phyloP scores from a whole-genome alignment of 2,113 vertebrate species.

The Xiphias gladius region DNA sequence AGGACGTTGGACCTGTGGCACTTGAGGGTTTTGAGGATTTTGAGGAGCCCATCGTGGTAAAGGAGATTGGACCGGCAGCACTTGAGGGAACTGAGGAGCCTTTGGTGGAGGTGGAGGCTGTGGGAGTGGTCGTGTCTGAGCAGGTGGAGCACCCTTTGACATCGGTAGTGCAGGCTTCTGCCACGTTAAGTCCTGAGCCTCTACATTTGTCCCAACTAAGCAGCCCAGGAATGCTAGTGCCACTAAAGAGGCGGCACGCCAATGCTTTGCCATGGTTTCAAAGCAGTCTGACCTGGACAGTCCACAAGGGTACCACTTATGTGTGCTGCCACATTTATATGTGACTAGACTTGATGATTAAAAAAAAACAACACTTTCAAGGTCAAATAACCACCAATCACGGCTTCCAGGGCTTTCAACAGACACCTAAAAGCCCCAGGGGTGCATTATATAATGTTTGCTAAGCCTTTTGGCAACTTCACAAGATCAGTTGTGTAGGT shows the following conservation, averaged over 20 bases:
- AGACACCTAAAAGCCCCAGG: background rate
- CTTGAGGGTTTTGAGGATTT: no score
- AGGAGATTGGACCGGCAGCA: background rate
- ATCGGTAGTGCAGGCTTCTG: background rate
- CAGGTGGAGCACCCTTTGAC: background rate
- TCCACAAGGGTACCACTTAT: constrained; percentile 23
- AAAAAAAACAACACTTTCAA: constrained; percentile 56
- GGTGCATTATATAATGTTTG: constrained; percentile 2
- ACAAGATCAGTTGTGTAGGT: background rate
- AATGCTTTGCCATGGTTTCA: constrained; percentile 59
- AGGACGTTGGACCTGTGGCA: no score
- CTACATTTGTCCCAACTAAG: constrained; percentile 31
- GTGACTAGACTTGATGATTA: background rate
- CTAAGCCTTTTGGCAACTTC: constrained; percentile 1
- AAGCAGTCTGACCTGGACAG: constrained; percentile 38
- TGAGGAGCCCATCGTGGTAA: background rate
- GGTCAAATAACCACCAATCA: constrained; percentile 37
- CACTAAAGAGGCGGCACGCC: constrained; percentile 40
- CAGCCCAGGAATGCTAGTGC: constrained; percentile 57
- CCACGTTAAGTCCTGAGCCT: constrained; percentile 14
- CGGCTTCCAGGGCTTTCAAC: background rate
- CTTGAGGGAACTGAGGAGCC: background rate
- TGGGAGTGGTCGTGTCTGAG: background rate
- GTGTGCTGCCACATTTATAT: constrained; percentile 56
- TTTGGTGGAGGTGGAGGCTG: background rate